Percentiles rank a stretch among this genome's conserved stretches.
Evolutionary conservation across 2,113 vertebrate genomes (phyloP).

Genomic region (Sterna hirundo): DNA sequence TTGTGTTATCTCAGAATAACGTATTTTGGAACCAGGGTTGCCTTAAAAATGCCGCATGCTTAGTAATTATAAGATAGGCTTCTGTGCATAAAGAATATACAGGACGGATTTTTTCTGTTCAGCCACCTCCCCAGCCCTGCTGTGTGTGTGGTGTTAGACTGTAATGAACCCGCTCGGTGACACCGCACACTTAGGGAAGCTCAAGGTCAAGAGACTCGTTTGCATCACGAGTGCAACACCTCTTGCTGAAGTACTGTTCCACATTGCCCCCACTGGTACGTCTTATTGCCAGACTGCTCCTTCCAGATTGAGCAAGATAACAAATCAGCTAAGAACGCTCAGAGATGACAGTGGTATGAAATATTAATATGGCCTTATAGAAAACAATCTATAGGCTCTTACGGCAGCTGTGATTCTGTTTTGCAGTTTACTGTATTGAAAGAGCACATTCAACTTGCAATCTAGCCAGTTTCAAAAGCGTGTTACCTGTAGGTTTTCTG

Average conservation of each 20-base stretch:
- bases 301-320: background rate
- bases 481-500: background rate
- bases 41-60: background rate
- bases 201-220: conserved; percentile 55
- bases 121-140: background rate
- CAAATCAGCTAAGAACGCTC: background rate
- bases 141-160: background rate
- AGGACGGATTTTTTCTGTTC: background rate
- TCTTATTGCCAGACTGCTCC: background rate
- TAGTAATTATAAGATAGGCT: background rate
- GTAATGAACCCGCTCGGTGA: background rate
- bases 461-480: background rate
- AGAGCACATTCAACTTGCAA: background rate
- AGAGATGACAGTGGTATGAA: conserved; percentile 50
- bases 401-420: conserved; percentile 19
- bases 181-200: background rate
- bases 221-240: background rate
- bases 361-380: conserved; percentile 43
- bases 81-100: background rate
- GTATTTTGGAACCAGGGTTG: background rate
- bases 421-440: conserved; percentile 8
- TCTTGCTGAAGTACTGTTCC: conserved; percentile 2
- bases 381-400: conserved; percentile 21
- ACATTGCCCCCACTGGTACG: background rate
- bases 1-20: conserved; percentile 48